Conservation (phyloP, 1,140 invertebrate species). For the Camponotus vicinus region DNA sequence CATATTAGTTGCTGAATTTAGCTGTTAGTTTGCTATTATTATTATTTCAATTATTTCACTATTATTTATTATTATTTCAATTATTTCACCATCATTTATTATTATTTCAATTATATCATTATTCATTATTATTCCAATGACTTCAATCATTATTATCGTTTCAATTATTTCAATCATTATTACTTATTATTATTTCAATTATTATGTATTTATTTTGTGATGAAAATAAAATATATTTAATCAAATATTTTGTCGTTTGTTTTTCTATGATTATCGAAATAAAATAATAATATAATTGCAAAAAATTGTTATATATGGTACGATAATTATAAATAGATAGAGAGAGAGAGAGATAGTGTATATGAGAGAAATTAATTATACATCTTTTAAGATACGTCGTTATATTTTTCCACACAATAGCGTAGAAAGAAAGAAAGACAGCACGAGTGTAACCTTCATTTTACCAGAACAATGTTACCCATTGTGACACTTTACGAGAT, state of each 20-base stretch:
- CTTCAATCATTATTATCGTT: too few relatives aligned
- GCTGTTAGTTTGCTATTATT: too few relatives aligned
- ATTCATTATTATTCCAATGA: too few relatives aligned
- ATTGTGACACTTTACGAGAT: constrained; percentile 34
- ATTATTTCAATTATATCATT: neutral
- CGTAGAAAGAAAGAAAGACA: neutral
- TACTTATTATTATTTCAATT: neutral
- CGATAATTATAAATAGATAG: neutral
- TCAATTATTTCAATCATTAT: too few relatives aligned
- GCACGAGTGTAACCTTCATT: neutral
- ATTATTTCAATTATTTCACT: neutral
- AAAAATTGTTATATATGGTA: neutral
- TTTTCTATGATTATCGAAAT: neutral
- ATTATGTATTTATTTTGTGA: neutral
- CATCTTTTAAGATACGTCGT: constrained; percentile 11
- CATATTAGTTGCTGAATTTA: neutral
- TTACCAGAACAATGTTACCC: constrained; percentile 46
- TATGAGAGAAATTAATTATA: neutral
- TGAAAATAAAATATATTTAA: constrained; percentile 9
- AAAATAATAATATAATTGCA: neutral
- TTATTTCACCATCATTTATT: neutral
- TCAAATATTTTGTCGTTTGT: neutral
- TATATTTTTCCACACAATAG: constrained; percentile 1
- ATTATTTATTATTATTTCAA: too few relatives aligned
- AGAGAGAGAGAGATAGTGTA: too few relatives aligned